These are phyloP conservation scores for Myoxocephalus aenaeus DNA, from an alignment of 2,797 vertebrate genomes.

Conservation along the genomic window DNA sequence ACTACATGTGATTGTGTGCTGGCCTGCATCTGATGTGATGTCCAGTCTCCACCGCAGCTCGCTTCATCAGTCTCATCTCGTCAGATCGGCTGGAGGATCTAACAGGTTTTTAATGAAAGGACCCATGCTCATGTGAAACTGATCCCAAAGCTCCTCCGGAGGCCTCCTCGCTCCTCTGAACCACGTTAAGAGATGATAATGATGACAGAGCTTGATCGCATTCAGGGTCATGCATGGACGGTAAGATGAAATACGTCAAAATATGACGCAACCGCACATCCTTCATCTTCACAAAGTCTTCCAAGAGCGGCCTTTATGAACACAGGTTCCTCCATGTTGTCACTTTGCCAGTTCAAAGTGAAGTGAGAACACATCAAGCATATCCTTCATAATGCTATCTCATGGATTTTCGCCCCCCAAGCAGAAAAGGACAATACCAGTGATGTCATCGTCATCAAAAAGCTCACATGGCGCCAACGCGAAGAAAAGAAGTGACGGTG, in stretches of 20 bases:
- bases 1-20: not conserved
- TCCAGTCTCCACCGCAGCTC: slow-evolving; percentile 7
- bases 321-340: not conserved
- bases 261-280: slow-evolving; percentile 1
- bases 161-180: not conserved
- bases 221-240: not conserved
- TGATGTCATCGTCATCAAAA: slow-evolving; percentile 1
- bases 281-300: not conserved
- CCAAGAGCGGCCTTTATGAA: not conserved
- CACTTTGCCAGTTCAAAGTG: not conserved
- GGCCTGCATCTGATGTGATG: not conserved
- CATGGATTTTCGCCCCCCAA: not conserved
- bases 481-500: not conserved
- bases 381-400: not conserved
- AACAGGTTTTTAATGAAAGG: slow-evolving; percentile 15
- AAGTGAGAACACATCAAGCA: slow-evolving; percentile 12
- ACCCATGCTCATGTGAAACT: slow-evolving; percentile 5
- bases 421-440: slow-evolving; percentile 6
- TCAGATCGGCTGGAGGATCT: slow-evolving; percentile 14
- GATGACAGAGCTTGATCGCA: slow-evolving; percentile 16
- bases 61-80: slow-evolving; percentile 17
- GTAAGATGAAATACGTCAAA: not conserved
- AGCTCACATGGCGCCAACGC: not conserved
- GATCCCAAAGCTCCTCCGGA: slow-evolving; percentile 6
- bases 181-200: slow-evolving; percentile 8